Base-by-base conservation (phyloP, 2,113 vertebrate species). In the Nothoprocta perdicaria region DNA sequence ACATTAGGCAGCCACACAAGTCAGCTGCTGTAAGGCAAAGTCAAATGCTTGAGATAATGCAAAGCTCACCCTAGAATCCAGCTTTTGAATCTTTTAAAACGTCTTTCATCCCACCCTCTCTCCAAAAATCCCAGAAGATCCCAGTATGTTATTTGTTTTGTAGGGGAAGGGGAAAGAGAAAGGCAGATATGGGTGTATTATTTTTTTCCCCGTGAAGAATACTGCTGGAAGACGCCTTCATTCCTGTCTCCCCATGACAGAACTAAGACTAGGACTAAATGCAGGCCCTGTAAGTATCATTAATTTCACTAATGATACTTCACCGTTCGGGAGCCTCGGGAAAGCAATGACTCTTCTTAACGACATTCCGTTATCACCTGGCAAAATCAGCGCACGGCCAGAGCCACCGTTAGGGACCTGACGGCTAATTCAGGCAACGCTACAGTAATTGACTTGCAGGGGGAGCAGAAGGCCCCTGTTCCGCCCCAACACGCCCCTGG, bases 311-410 rank as follows among this genome's bases (percentile, higher is more conserved):
- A 86, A 82, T 18, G 40, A 35, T 14, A 69, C 21, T 61, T 75
- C 35, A 63, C 22, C 33, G 12, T 63, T 78, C 48, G 63, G 43
- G 77, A 46, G 66, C 52, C 76, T 79, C 80, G 33, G 65, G 67
- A 92, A 94, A 89, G 68, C 61, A 46, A 76, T 45, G 17, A 24
- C 38, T 13, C n/a, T 78, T 66, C 45, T 72, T 43, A 84, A 89
- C 50, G 41, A 26, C 33, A 85, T 38, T 63, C 2, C 0, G 9
- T 19, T 80, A 57, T 40, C 33, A 16, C 41, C 68, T 71, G 17
- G 46, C 29, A 84, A 91, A 86, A 88, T 53, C 63, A 90, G 78
- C 66, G 57, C 58, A 86, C 48, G 48, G 58, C 48, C 35, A 76
- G 12, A 93, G 31, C 14, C 33, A 82, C 8, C 17, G 5, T 10